phyloP scores from a whole-genome alignment of 1,140 invertebrate species.

The Drosophila virilis region DNA sequence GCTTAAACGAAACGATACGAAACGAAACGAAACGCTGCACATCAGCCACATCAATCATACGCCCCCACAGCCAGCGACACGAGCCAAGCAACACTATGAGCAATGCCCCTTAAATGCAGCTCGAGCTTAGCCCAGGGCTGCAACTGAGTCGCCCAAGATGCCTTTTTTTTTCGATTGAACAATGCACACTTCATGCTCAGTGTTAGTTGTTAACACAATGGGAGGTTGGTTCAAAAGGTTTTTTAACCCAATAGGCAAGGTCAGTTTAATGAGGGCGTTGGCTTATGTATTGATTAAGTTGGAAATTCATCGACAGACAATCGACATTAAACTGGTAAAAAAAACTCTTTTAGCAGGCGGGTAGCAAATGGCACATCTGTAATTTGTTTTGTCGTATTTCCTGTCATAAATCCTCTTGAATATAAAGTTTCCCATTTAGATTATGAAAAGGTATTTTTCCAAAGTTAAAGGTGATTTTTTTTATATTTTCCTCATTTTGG shows the following conservation, averaged over 20 bases:
- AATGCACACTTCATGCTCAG: not conserved
- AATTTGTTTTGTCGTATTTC: no score
- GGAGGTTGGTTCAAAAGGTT: not conserved
- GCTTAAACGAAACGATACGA: slow-evolving; percentile 12
- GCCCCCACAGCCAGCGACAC: slow-evolving; percentile 47
- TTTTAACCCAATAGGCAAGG: slow-evolving; percentile 2
- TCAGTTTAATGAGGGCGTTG: not conserved
- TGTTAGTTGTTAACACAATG: not conserved
- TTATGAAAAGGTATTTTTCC: no score
- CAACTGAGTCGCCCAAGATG: slow-evolving; percentile 19
- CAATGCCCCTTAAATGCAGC: slow-evolving; percentile 44
- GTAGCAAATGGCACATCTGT: no score
- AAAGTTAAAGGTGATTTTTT: no score
- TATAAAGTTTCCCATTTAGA: no score
- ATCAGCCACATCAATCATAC: slow-evolving; percentile 74
- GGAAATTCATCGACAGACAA: not conserved
- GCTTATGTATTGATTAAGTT: not conserved
- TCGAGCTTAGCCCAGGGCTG: slow-evolving; percentile 29
- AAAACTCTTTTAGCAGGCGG: not conserved
- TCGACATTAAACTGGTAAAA: not conserved
- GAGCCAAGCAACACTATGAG: slow-evolving; percentile 36
- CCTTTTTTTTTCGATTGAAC: slow-evolving; percentile 4
- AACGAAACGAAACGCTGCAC: slow-evolving; percentile 43
- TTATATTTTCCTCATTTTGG: no score
- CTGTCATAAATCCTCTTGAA: no score